Conservation (phyloP, 2,888 invertebrate genomes). For the Limulus polyphemus region DNA sequence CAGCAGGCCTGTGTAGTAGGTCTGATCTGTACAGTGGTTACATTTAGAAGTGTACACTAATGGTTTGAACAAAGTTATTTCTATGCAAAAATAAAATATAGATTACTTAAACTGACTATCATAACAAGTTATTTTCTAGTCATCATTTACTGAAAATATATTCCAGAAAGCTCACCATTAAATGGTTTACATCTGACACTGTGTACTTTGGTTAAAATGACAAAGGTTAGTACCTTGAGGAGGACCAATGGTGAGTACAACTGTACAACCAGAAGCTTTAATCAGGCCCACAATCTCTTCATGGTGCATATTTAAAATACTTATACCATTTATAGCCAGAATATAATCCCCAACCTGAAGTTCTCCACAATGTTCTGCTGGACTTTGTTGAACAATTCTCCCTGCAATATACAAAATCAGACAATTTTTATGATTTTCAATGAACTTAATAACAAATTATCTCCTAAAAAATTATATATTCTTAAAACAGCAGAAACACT, state of each 20-base stretch:
- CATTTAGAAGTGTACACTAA: too few species aligned
- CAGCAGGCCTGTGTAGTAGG: too few species aligned
- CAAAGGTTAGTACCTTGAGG: conserved; percentile 36
- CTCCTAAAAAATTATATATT: neutral
- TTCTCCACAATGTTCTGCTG: conserved; percentile 82
- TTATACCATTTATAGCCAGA: conserved; percentile 82
- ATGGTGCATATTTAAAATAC: conserved; percentile 82
- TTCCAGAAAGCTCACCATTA: too few species aligned
- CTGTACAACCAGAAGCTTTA: conserved; percentile 85
- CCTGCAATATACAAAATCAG: conserved; percentile 47
- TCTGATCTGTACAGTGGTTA: too few species aligned
- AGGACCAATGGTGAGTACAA: conserved; percentile 57
- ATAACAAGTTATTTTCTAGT: too few species aligned
- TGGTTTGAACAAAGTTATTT: too few species aligned
- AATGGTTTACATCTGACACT: too few species aligned
- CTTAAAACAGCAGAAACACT: neutral
- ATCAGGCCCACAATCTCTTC: conserved; percentile 95
- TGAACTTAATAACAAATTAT: conserved; percentile 5
- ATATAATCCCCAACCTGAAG: conserved; percentile 90
- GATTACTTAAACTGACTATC: too few species aligned
- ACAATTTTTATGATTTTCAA: conserved; percentile 3
- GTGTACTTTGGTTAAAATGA: too few species aligned
- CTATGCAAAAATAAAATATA: too few species aligned
- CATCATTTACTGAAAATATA: too few species aligned
- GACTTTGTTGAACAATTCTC: conserved; percentile 85